Percentiles rank a stretch among this genome's conserved stretches.
These are phyloP conservation scores for Bergia puertoricense DNA, from an alignment of 92 coral and sea anemone species.

Conservation along the genomic window DNA sequence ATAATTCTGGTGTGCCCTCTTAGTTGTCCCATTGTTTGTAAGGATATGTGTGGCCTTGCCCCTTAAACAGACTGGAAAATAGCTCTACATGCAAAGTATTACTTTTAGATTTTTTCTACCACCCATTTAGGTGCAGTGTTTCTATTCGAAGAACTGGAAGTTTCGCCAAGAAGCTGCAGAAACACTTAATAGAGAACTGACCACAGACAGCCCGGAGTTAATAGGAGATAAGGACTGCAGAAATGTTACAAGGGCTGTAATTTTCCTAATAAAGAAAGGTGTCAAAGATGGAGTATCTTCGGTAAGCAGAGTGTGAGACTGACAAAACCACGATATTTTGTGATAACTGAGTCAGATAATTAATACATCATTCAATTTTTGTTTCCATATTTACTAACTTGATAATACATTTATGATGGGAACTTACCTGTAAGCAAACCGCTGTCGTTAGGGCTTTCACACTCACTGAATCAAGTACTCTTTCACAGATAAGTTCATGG, in stretches of 20 bases:
- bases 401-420: not conserved
- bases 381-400: not conserved
- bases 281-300: constrained; percentile 90
- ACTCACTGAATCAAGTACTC: no score
- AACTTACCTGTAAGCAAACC: not conserved
- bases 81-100: not conserved
- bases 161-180: constrained; percentile 96
- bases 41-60: not conserved
- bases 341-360: not conserved
- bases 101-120: not conserved
- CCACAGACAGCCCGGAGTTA: constrained; percentile 75
- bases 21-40: no score
- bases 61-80: no score
- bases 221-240: constrained; percentile 80
- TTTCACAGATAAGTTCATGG: no score
- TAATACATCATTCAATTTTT: not conserved
- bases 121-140: constrained; percentile 79
- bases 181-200: constrained; percentile 72
- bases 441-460: no score
- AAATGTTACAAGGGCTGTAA: constrained; percentile 79
- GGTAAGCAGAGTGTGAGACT: constrained; percentile 55
- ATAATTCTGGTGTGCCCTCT: no score
- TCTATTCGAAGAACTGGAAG: constrained; percentile 95
- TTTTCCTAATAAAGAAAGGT: constrained; percentile 86
- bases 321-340: not conserved